Conservation (phyloP, 2,113 vertebrate species). For the Agapornis roseicollis region DNA sequence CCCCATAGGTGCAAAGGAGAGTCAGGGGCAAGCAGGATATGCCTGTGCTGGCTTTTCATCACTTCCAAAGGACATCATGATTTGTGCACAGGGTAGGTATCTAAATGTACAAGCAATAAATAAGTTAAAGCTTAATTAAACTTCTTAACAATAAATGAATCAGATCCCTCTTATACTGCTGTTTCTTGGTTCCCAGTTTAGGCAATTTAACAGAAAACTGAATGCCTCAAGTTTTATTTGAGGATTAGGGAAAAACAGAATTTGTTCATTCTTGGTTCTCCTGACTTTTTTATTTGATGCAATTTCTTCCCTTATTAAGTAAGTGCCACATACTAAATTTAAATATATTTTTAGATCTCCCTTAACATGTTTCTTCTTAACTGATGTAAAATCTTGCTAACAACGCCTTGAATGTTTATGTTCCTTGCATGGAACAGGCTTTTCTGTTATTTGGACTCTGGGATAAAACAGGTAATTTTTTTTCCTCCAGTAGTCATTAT, state of each 20-base stretch:
- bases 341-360: not conserved
- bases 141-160: not conserved
- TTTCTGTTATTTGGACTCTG: not conserved
- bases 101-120: not conserved
- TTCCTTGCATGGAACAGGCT: not conserved
- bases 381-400: not conserved
- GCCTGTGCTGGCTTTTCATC: not conserved
- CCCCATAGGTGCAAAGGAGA: not conserved
- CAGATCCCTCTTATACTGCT: not conserved
- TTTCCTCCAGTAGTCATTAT: not conserved
- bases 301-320: not conserved
- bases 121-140: not conserved
- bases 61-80: not conserved
- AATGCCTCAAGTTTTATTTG: not conserved
- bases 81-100: not conserved
- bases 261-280: not conserved
- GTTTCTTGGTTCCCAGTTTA: not conserved
- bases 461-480: not conserved
- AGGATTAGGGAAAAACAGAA: not conserved
- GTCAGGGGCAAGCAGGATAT: fast-evolving
- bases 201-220: not conserved
- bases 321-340: not conserved
- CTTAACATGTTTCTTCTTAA: not conserved
- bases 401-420: not conserved
- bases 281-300: not conserved